phyloP scores from a whole-genome alignment of 64 coral and sea anemone species.

The Montipora sp. region DNA sequence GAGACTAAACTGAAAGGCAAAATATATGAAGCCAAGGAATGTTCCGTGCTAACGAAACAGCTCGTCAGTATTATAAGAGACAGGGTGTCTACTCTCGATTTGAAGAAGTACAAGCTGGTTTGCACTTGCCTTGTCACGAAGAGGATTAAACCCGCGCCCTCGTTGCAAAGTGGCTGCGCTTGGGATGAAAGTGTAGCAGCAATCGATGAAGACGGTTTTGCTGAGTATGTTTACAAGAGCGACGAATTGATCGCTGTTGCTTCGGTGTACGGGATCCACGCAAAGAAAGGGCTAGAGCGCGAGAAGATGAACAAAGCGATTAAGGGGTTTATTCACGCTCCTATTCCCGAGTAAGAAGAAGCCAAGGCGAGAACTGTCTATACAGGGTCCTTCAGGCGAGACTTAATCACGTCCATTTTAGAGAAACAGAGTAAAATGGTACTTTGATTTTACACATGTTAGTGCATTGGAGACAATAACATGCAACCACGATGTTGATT shows the following conservation, averaged over 20 bases:
- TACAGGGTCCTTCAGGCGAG: too few relatives aligned
- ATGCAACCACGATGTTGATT: background rate
- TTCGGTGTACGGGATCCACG: conserved; percentile 74
- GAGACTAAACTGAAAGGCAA: conserved; percentile 60
- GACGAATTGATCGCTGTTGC: conserved; percentile 67
- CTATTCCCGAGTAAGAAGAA: conserved; percentile 53
- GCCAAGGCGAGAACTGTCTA: background rate
- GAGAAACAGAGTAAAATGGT: background rate
- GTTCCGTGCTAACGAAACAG: conserved; percentile 29
- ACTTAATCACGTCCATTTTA: background rate
- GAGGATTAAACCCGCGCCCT: conserved; percentile 47
- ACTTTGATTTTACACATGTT: background rate
- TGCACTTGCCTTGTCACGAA: conserved; percentile 79
- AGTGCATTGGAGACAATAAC: background rate
- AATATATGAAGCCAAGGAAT: conserved; percentile 65
- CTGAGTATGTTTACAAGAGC: conserved; percentile 88
- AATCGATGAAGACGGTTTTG: conserved; percentile 74
- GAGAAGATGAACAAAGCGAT: conserved; percentile 9
- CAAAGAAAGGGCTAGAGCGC: background rate
- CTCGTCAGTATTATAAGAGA: conserved; percentile 54
- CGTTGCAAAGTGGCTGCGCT: conserved; percentile 81
- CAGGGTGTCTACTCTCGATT: conserved; percentile 51
- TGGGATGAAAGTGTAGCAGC: conserved; percentile 67
- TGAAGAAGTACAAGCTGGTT: conserved; percentile 62
- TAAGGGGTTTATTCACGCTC: conserved; percentile 6